Percentiles rank a stretch among this genome's conserved stretches.
phyloP scores from a whole-genome alignment of 2,888 invertebrate genomes.

The Tuberolachnus salignus region DNA sequence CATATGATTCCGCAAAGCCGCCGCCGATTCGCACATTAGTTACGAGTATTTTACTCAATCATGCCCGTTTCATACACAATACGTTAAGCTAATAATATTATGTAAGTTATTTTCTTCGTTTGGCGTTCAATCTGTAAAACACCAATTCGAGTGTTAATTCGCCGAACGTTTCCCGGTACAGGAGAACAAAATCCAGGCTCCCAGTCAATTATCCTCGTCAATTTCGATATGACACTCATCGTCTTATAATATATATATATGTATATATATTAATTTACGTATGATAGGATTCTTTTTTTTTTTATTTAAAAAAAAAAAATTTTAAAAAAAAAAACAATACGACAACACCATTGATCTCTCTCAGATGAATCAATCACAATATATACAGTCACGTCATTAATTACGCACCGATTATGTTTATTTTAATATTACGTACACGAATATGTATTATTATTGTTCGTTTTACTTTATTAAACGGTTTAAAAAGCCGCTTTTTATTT shows the following conservation, averaged over 20 bases:
- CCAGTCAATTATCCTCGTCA: constrained; percentile 40
- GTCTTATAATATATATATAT: neutral
- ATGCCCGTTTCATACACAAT: too few relatives aligned
- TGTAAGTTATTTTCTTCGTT: too few relatives aligned
- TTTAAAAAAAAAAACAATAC: too few relatives aligned
- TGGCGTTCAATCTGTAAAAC: too few relatives aligned
- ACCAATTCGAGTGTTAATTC: too few relatives aligned
- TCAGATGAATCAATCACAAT: constrained; percentile 18
- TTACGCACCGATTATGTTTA: constrained; percentile 23
- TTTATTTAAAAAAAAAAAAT: constrained; percentile 6
- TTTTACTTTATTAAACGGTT: constrained; percentile 33
- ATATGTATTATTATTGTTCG: constrained; percentile 16
- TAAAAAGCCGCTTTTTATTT: neutral
- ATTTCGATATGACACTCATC: constrained; percentile 20
- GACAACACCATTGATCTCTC: constrained; percentile 43
- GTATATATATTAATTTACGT: too few relatives aligned
- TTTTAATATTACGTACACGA: neutral
- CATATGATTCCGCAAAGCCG: too few relatives aligned
- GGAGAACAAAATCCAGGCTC: constrained; percentile 15
- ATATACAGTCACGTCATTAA: constrained; percentile 39
- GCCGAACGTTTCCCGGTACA: too few relatives aligned
- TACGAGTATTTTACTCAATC: too few relatives aligned
- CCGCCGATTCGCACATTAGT: too few relatives aligned
- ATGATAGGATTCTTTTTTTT: constrained; percentile 7
- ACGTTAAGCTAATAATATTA: too few relatives aligned